Evolutionary conservation across 64 coral and sea anemone genomes (phyloP).

Genomic region (Pachyseris speciosa): DNA sequence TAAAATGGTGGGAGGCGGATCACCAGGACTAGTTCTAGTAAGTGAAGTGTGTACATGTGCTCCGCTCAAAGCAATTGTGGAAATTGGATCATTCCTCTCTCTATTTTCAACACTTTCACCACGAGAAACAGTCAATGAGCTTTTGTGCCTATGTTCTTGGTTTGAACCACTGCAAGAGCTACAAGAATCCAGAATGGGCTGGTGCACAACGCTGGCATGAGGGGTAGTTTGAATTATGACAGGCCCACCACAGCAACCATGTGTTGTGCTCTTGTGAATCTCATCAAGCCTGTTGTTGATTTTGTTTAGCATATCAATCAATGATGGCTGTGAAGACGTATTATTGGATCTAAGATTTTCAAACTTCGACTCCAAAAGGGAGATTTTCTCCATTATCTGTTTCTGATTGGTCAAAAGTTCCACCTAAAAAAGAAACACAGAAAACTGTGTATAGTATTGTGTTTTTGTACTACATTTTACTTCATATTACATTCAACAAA

Average conservation of each 20-base stretch:
- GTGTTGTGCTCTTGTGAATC: neutral
- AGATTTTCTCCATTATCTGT: slow-evolving; percentile 33
- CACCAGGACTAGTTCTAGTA: neutral
- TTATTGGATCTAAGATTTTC: neutral
- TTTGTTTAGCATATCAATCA: slow-evolving; percentile 20
- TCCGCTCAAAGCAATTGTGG: neutral
- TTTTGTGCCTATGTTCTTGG: neutral
- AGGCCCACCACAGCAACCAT: slow-evolving; percentile 2
- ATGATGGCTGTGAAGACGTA: neutral
- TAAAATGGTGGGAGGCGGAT: neutral
- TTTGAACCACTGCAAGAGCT: neutral
- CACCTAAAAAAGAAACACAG: neutral
- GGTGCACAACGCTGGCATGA: slow-evolving; percentile 29
- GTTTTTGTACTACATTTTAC: no score
- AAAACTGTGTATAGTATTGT: no score
- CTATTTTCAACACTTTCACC: neutral
- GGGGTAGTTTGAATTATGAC: slow-evolving; percentile 20
- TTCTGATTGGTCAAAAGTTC: slow-evolving; percentile 15
- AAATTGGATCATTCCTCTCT: neutral
- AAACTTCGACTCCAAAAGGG: slow-evolving; percentile 11
- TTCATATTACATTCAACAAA: no score
- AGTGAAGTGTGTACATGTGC: neutral
- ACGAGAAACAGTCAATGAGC: neutral
- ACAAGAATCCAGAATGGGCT: slow-evolving; percentile 29
- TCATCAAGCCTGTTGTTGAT: neutral